Percentiles rank a stretch among this genome's conserved stretches.
Conservation (phyloP, 2,113 vertebrate species). For the Sclerurus mexicanus region DNA sequence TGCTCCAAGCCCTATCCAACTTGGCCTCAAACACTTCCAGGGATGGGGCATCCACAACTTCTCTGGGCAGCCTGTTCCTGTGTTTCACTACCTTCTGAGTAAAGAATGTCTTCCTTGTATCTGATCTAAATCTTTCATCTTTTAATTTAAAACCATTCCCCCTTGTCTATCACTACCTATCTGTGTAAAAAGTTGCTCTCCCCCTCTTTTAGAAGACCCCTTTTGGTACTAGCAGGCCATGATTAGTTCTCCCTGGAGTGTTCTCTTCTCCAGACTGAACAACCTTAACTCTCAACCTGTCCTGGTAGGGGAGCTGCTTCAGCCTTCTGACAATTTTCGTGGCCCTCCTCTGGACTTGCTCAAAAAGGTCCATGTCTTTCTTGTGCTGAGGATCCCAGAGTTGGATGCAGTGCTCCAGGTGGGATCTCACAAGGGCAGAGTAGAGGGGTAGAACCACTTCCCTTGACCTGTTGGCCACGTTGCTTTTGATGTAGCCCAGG, state of each 20-base stretch:
- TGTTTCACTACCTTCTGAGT: not conserved
- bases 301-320: not conserved
- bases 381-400: not conserved
- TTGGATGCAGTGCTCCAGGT: not conserved
- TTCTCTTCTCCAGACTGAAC: not conserved
- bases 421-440: not conserved
- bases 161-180: not conserved
- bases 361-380: not conserved
- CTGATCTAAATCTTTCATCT: not conserved
- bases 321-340: not conserved
- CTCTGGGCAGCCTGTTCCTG: not conserved
- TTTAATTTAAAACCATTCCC: not conserved
- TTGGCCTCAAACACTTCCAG: not conserved
- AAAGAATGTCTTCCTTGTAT: not conserved
- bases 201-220: not conserved
- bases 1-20: not conserved
- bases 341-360: not conserved
- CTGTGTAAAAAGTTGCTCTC: not conserved
- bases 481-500: not conserved
- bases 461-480: not conserved
- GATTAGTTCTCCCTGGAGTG: not conserved
- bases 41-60: not conserved
- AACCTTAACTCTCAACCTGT: not conserved
- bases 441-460: not conserved
- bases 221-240: not conserved